Evolutionary conservation across 2,113 vertebrate genomes (phyloP).

Genomic region (Phyllostomus discolor): DNA sequence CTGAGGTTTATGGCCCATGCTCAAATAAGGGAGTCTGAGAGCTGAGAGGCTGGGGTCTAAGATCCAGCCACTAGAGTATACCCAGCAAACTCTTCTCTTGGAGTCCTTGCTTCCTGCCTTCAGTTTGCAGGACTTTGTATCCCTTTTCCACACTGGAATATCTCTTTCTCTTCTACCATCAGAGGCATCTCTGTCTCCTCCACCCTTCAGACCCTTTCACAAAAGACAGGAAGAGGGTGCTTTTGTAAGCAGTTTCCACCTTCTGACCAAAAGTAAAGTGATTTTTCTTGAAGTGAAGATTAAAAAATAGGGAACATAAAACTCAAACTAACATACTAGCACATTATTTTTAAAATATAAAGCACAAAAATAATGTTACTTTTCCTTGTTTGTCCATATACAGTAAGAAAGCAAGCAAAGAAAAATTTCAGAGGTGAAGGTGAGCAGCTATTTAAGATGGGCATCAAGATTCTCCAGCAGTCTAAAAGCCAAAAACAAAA

Average conservation of each 20-base stretch:
- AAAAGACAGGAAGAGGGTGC: not conserved
- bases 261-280: not conserved
- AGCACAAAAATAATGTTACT: conserved; percentile 11
- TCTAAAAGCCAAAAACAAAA: conserved; percentile 73
- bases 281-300: not conserved
- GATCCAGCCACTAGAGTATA: not conserved
- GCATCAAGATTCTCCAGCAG: conserved; percentile 68
- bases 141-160: not conserved
- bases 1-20: not conserved
- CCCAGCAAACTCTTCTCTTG: not conserved
- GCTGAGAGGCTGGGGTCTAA: not conserved
- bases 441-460: conserved; percentile 65
- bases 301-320: not conserved
- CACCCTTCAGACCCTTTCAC: not conserved
- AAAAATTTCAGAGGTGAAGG: conserved; percentile 63
- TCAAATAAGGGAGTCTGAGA: not conserved
- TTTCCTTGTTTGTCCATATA: conserved; percentile 4
- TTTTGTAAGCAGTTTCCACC: not conserved
- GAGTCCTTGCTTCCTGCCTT: not conserved
- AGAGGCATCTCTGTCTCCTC: not conserved
- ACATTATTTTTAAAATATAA: conserved; percentile 25
- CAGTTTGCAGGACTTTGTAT: not conserved
- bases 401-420: conserved; percentile 42
- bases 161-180: not conserved
- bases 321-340: not conserved